Conservation (phyloP, 2,888 invertebrate species). For the Proisotoma minuta region DNA sequence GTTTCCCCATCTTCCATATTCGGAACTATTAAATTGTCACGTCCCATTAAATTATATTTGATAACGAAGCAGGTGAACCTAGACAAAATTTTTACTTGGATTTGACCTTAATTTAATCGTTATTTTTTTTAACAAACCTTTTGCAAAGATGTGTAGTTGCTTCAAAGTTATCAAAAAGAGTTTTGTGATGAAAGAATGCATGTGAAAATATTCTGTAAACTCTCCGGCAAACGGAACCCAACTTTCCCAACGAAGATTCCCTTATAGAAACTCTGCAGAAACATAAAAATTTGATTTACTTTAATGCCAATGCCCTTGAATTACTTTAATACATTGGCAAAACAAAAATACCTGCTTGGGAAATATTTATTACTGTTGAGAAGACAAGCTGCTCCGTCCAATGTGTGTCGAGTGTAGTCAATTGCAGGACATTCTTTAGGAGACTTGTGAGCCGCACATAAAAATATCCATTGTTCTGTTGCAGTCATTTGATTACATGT, state of each 20-base stretch:
- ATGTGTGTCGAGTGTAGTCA: slow-evolving; percentile 96
- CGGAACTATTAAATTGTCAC: slow-evolving; percentile 96
- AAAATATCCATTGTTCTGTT: slow-evolving; percentile 99
- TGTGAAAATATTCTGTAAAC: slow-evolving; percentile 99
- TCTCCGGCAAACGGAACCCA: slow-evolving; percentile 96
- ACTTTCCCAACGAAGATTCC: slow-evolving; percentile 95
- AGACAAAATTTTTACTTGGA: too few species aligned
- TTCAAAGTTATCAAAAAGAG: slow-evolving; percentile 96
- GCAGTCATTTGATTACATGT: slow-evolving; percentile 99
- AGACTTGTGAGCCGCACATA: slow-evolving; percentile 99
- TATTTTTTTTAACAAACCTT: too few species aligned
- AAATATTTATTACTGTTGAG: slow-evolving; percentile 99
- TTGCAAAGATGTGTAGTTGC: slow-evolving; percentile 81
- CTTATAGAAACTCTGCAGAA: slow-evolving; percentile 87
- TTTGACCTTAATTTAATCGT: too few species aligned
- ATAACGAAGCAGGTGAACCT: slow-evolving; percentile 98
- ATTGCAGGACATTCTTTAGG: slow-evolving; percentile 99
- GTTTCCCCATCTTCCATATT: slow-evolving; percentile 70
- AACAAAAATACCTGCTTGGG: slow-evolving; percentile 76
- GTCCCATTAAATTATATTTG: slow-evolving; percentile 96
- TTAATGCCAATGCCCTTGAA: slow-evolving; percentile 5
- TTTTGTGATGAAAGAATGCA: slow-evolving; percentile 96
- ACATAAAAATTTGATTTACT: slow-evolving; percentile 1
- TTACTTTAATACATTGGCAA: slow-evolving; percentile 21
- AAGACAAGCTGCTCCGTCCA: slow-evolving; percentile 97